Base-by-base conservation (phyloP, 2,797 vertebrate species). In the Chiropotes sagulatus region DNA sequence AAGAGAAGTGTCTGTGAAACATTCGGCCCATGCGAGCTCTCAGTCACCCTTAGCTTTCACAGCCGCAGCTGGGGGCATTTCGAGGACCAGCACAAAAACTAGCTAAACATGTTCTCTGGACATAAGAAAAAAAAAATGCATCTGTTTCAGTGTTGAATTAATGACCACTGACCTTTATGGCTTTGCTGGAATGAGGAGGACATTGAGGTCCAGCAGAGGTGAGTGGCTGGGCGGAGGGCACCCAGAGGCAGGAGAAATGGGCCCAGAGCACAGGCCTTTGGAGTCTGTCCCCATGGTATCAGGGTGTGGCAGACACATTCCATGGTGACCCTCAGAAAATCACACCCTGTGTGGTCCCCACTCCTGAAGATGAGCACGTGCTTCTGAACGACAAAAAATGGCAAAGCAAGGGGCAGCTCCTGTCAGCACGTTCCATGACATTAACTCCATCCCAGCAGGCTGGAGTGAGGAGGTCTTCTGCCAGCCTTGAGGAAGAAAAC, bases 1-100 rank as follows among this genome's bases (percentile, higher is more conserved):
- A 26, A 4, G 4, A 86, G 64, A 41, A 7, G 24, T 22, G 52
- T 11, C 7, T 1, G 0, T 4, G 33, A 24, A 39, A 28, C 15
- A 13, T 12, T 28, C 28, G 4, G 41, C 48, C 75, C 7, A 36
- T 0, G 39, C 46, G 11, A 48, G 52, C 11, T 14, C 58, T 84
- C 22, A 24, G 50, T 19, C 44, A 41, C 22, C 0, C 4, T 44
- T 5, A 61, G 58, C 36, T 61, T 58, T 15, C 1, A 17, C 15
- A 41, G 75, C 36, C 10, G 1, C 15, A 26, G 44, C 1, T 22
- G 24, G 3, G 14, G 44, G 78, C 19, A 3, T 39, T 73, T 10
- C 1, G 12, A 46, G 0, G 1, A 54, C 36, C 20, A 33, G 79
- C 28, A 46, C 7, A 26, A 46, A 72, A 61, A 22, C 26, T 36